Base-by-base conservation (phyloP, 2,888 invertebrate genomes). In the Morinoia aosen region DNA sequence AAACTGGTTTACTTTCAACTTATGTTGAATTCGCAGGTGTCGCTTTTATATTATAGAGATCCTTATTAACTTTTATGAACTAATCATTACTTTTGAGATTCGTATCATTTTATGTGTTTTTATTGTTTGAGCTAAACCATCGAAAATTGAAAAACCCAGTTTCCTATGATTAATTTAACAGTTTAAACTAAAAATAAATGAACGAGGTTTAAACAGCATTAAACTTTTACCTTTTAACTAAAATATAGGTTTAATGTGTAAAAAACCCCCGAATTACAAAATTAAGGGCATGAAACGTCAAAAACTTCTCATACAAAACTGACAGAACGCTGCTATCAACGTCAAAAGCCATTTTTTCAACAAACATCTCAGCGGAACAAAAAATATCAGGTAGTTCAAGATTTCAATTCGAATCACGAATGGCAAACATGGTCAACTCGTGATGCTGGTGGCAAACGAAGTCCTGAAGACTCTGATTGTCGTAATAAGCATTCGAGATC, bases 391-490 rank as follows among this genome's bases (percentile, higher is more conserved):
- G 39, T 48, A 90, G 48, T 90, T 90, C 11, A 8, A 90, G 90
- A 11, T 90, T 90, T 40, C 14, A 40, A 39, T 40, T 39, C 39
- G 14, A 90, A 90, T 90, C 90, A 90, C 90, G 90, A 39, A 90
- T 12, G 40, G 90, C 40, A 90, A 90, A 90, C 90, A 90, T 39
- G 90, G 90, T 90, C 48, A 40, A 90, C 39, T 90, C 48, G 90
- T 40, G 90, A 48, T 16, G 40, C 40, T 11, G 90, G 90, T 40
- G 19, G 90, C 90, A 90, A 40, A 40, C 19, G 90, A 48, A 39
- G 90, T 90, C 19, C 40, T 12, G 48, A 48, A 48, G 90, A 90
- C 90, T 90, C 16, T 39, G 90, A 90, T 90, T 90, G 48, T 40
- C 90, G 40, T 90, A 40, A 90, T 90, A 90, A 48, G 48, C 90